A percentile compares a stretch with the other conserved stretches of the same genome.
Conservation (phyloP, 2,888 invertebrate species). For the Caenorhabditis angaria region DNA sequence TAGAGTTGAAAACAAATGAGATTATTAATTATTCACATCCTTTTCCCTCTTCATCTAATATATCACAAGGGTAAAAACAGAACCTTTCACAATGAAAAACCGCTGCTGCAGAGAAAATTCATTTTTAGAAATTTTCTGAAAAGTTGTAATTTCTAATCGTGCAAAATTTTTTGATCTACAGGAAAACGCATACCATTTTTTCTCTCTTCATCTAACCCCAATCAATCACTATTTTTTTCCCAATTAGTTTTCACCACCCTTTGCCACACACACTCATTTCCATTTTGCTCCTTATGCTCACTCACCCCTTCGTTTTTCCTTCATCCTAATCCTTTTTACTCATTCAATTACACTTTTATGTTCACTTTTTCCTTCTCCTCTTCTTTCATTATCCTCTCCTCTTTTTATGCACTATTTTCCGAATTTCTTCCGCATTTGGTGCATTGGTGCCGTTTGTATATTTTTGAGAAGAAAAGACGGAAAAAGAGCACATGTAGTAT, state of each 20-base stretch:
- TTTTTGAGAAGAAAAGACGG: not conserved
- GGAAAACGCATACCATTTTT: too few species aligned
- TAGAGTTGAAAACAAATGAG: not conserved
- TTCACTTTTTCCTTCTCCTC: not conserved
- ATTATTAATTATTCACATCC: not conserved
- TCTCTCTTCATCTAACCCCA: too few species aligned
- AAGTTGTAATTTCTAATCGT: too few species aligned
- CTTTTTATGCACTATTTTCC: not conserved
- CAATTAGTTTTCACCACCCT: not conserved
- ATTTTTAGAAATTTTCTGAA: too few species aligned
- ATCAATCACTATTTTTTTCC: not conserved
- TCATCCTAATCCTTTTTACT: not conserved
- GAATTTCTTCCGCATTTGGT: not conserved
- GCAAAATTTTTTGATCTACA: too few species aligned
- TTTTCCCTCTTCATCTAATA: too few species aligned
- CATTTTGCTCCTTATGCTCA: not conserved
- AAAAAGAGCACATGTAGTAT: not conserved
- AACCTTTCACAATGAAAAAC: too few species aligned
- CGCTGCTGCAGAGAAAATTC: too few species aligned
- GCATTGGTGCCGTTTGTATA: not conserved
- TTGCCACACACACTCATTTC: not conserved
- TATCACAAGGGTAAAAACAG: too few species aligned
- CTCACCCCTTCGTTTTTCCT: not conserved
- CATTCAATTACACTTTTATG: slow-evolving; percentile 7
- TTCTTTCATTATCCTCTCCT: not conserved